Evolutionary conservation across 1,140 invertebrate species (phyloP), one percentile per base, ranked within the genome.

Genomic region (Zaprionus gabonicus): DNA sequence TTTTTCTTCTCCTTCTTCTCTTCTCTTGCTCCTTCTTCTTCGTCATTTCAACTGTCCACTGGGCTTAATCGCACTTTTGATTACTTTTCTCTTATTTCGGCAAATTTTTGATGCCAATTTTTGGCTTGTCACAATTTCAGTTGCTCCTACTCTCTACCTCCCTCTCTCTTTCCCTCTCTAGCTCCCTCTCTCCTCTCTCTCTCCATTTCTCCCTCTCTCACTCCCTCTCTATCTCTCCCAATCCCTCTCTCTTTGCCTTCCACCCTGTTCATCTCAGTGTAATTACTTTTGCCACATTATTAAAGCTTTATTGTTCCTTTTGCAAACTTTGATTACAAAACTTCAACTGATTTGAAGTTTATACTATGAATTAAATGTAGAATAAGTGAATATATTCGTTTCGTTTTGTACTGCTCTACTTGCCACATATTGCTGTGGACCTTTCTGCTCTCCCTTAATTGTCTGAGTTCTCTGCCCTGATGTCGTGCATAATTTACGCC

Each of bases 21-120:
- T 2, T 34, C 31, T 34, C 23, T 1, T 23, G 0, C 1, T 1
- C 23, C 31, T 2, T 34, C 31, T 34, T 34, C 31, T 34, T 34
- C 64, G 38, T 55, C 17, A 36, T 71, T 82, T 49, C n/a, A 9
- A 7, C 44, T 23, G 20, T 51, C 46, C 46, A 51, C 46, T 51
- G 46, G 46, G 46, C 20, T 75, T 76, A 64, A 81, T 84, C 76
- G 79, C 80, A 90, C 85, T 90, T 90, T 90, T 90, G 90, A 90
- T 90, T 90, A 90, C 85, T 90, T 90, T 90, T 71, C 80, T 85
- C 85, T 77, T 74, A 90, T 91, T 90, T 90, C 49, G 78, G 75
- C 79, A 88, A 84, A 81, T 76, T 88, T 80, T 83, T 76, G 68
- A 36, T 62, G 71, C 80, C 73, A 62, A 73, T 76, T 72, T 67